phyloP scores from a whole-genome alignment of 2,797 vertebrate genomes.

The Pempheris klunzingeri region DNA sequence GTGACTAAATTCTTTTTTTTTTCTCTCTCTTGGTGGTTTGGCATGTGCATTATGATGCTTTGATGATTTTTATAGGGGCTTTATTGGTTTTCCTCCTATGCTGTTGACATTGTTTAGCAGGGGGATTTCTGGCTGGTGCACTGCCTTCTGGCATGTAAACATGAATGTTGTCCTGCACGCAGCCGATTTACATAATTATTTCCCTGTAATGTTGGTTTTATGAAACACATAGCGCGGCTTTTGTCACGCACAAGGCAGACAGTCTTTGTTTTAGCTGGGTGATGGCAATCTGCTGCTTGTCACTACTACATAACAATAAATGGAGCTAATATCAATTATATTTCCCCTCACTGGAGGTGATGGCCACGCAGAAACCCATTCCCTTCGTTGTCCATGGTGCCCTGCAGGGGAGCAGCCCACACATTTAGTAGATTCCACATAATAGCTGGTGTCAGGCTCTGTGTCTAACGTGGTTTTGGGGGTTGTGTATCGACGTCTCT shows the following conservation, averaged over 20 bases:
- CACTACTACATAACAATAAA: background rate
- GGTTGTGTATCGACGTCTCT: slow-evolving; percentile 24
- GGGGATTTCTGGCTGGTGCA: background rate
- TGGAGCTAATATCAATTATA: background rate
- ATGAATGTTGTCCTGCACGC: background rate
- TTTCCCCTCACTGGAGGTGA: background rate
- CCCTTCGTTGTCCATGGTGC: background rate
- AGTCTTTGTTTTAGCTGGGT: background rate
- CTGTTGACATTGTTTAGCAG: background rate
- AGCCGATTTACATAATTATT: slow-evolving; percentile 1
- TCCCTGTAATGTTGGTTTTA: background rate
- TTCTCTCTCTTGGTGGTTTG: background rate
- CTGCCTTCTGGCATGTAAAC: slow-evolving; percentile 5
- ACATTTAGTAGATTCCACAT: slow-evolving; percentile 26
- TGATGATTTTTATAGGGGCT: slow-evolving; percentile 10
- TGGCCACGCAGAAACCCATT: slow-evolving; percentile 2
- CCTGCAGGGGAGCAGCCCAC: slow-evolving; percentile 16
- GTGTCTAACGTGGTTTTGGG: slow-evolving; percentile 46
- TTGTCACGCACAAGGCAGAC: background rate
- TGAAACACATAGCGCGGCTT: slow-evolving; percentile 2
- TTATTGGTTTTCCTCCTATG: slow-evolving; percentile 1
- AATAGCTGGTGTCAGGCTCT: slow-evolving; percentile 26
- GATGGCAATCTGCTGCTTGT: background rate
- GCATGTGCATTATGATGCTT: background rate
- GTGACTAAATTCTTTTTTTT: background rate